Conservation (phyloP, 1,140 invertebrate genomes). For the Venustaconcha ellipsiformis region DNA sequence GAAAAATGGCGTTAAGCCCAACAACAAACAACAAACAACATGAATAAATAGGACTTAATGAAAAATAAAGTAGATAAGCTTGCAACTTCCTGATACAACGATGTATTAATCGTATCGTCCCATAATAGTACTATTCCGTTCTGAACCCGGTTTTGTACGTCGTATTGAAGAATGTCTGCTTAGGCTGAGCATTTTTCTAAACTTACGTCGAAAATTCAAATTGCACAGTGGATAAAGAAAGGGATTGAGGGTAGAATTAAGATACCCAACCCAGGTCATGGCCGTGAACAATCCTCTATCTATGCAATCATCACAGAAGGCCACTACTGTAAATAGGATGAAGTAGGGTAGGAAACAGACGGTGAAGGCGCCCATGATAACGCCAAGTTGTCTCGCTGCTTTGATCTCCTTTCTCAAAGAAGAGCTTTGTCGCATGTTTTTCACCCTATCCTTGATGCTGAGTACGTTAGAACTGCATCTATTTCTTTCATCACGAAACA, state of each 20-base stretch:
- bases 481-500: conserved; percentile 46
- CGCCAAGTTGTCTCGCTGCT: conserved; percentile 76
- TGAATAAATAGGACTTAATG: too few species aligned
- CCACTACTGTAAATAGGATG: conserved; percentile 75
- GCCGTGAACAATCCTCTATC: conserved; percentile 63
- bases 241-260: conserved; percentile 75
- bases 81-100: too few species aligned
- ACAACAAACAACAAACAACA: too few species aligned
- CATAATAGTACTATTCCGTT: conserved; percentile 33
- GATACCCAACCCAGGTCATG: conserved; percentile 74
- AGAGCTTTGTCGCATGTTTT: conserved; percentile 54
- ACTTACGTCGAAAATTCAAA: conserved; percentile 72
- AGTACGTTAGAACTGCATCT: conserved; percentile 23
- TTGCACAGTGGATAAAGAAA: conserved; percentile 75
- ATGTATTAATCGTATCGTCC: conserved; percentile 36
- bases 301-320: conserved; percentile 74
- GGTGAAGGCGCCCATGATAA: conserved; percentile 78
- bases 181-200: conserved; percentile 70
- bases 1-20: too few species aligned
- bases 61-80: too few species aligned
- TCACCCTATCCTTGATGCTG: conserved; percentile 48
- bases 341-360: conserved; percentile 78
- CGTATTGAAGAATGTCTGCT: conserved; percentile 12
- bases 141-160: conserved; percentile 11
- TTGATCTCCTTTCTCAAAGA: conserved; percentile 74